Evolutionary conservation across 1,140 invertebrate genomes (phyloP).

Genomic region (Drosophila littoralis): DNA sequence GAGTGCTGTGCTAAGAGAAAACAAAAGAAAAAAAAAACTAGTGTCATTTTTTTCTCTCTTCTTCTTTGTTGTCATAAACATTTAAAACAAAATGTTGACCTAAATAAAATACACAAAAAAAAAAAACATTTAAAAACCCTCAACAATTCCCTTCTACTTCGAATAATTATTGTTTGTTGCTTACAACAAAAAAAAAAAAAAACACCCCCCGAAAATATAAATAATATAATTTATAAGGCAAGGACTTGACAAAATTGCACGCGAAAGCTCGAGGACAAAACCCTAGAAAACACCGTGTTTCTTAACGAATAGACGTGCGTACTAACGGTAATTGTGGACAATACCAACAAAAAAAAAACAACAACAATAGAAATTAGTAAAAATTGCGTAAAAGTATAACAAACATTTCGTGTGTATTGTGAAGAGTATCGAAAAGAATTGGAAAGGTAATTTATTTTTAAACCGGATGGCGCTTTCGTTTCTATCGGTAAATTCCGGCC

Average conservation of each 20-base stretch:
- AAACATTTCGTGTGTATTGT: slow-evolving; percentile 7
- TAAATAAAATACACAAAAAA: slow-evolving; percentile 38
- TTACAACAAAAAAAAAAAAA: slow-evolving; percentile 25
- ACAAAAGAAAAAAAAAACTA: slow-evolving; percentile 29
- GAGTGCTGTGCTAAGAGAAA: slow-evolving; percentile 67
- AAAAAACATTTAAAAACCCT: slow-evolving; percentile 29
- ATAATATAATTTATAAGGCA: slow-evolving; percentile 32
- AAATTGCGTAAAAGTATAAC: background rate
- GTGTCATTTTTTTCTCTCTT: slow-evolving; percentile 27
- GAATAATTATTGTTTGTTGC: slow-evolving; percentile 46
- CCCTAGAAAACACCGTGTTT: slow-evolving; percentile 45
- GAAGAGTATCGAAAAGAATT: slow-evolving; percentile 27
- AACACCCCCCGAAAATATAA: slow-evolving; percentile 16
- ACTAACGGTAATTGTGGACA: slow-evolving; percentile 47
- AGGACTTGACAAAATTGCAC: slow-evolving; percentile 58
- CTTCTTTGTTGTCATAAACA: slow-evolving; percentile 44
- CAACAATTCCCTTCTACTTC: slow-evolving; percentile 63
- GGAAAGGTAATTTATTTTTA: slow-evolving; percentile 44
- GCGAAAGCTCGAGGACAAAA: slow-evolving; percentile 52
- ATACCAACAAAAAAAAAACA: background rate
- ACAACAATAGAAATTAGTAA: slow-evolving; percentile 14
- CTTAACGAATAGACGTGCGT: slow-evolving; percentile 34
- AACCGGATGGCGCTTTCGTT: slow-evolving; percentile 84
- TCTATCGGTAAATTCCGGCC: slow-evolving; percentile 77
- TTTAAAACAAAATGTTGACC: slow-evolving; percentile 66